These are phyloP conservation scores for Catocala nupta DNA, from an alignment of 2,888 invertebrate species.

Conservation along the genomic window DNA sequence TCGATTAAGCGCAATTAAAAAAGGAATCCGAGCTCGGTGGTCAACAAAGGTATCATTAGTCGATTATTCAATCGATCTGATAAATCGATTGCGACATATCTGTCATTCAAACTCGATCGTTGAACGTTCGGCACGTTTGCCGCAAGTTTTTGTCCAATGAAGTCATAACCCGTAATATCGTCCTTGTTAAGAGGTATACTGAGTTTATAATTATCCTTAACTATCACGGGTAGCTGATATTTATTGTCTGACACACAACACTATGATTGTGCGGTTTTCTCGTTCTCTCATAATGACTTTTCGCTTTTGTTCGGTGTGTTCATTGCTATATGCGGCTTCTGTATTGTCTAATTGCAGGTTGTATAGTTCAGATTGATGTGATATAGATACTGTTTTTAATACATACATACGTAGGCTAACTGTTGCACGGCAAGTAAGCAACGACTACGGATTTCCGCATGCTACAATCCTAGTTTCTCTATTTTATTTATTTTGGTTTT, in stretches of 20 bases:
- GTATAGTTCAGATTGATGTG: neutral
- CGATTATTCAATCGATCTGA: slow-evolving; percentile 56
- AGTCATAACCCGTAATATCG: slow-evolving; percentile 67
- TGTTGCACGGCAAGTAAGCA: too few relatives aligned
- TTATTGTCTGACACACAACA: slow-evolving; percentile 20
- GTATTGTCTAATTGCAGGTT: neutral
- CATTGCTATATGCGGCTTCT: slow-evolving; percentile 8
- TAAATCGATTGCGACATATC: slow-evolving; percentile 60
- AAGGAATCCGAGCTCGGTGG: slow-evolving; percentile 13
- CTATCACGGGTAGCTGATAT: slow-evolving; percentile 14
- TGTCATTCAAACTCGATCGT: slow-evolving; percentile 52
- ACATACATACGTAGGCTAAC: too few relatives aligned
- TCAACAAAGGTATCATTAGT: slow-evolving; percentile 44
- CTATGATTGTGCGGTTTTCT: slow-evolving; percentile 15
- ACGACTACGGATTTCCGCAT: too few relatives aligned
- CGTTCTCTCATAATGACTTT: slow-evolving; percentile 7
- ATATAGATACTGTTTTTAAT: neutral
- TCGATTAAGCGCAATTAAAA: slow-evolving; percentile 8
- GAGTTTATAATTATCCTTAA: slow-evolving; percentile 30
- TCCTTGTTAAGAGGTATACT: slow-evolving; percentile 56
- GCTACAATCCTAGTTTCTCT: too few relatives aligned
- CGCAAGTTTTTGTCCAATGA: slow-evolving; percentile 67
- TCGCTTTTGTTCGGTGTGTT: slow-evolving; percentile 12
- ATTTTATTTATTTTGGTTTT: too few relatives aligned
- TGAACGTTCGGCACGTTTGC: slow-evolving; percentile 60